These are phyloP conservation scores for Eulemur albifrons DNA, from an alignment of 2,797 vertebrate genomes.

Conservation along the genomic window DNA sequence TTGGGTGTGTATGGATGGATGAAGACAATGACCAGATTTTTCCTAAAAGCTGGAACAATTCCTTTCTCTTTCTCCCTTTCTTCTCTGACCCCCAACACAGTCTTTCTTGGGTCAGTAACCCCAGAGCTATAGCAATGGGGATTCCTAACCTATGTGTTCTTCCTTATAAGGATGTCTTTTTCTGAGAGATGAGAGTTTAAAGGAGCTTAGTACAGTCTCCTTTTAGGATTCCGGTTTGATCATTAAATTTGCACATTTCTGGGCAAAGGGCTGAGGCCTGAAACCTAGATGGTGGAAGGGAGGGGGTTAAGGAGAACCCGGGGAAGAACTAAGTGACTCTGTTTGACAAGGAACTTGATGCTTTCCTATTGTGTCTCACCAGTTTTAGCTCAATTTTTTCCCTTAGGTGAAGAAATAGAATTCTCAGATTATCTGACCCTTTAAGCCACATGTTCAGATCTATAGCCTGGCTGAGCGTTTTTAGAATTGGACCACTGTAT, in stretches of 20 bases:
- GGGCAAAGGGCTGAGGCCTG: not conserved
- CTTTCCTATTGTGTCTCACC: not conserved
- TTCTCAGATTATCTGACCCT: not conserved
- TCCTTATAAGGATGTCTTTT: not conserved
- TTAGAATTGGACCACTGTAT: not conserved
- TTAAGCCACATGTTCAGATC: too few relatives aligned
- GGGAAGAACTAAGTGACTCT: not conserved
- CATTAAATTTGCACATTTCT: not conserved
- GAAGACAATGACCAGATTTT: not conserved
- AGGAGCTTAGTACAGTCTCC: not conserved
- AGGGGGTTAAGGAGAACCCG: not conserved
- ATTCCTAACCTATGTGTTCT: not conserved
- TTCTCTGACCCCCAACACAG: not conserved
- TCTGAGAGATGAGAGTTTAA: not conserved
- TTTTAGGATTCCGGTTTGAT: not conserved
- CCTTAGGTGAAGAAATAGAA: not conserved
- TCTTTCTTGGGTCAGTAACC: not conserved
- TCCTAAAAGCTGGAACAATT: not conserved
- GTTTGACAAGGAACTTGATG: too few relatives aligned
- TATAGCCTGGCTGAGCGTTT: not conserved
- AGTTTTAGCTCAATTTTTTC: not conserved
- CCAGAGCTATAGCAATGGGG: too few relatives aligned
- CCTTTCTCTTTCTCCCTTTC: not conserved
- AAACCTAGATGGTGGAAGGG: not conserved
- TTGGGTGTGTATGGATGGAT: not conserved